Percentiles rank a stretch among this genome's conserved stretches.
Evolutionary conservation across 2,888 invertebrate species (phyloP).

Genomic region (Globia sparganii): DNA sequence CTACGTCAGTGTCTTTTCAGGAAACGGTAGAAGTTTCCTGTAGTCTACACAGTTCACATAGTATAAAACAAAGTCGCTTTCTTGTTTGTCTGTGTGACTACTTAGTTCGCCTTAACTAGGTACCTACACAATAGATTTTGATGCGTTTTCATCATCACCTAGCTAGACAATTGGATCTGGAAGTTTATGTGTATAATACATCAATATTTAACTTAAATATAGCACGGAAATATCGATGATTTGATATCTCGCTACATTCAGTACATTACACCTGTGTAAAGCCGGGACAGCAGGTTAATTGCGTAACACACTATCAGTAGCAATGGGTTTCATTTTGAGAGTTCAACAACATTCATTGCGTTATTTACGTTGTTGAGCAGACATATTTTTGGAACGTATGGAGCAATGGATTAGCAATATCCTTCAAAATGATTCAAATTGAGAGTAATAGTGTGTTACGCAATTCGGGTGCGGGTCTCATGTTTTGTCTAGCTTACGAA

Average conservation of each 20-base stretch:
- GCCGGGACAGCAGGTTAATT: no score
- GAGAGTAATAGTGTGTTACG: no score
- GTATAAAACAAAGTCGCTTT: background rate
- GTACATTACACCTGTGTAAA: background rate
- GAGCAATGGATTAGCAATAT: no score
- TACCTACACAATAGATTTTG: background rate
- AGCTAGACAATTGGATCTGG: no score
- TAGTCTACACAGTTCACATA: background rate
- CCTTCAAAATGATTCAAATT: no score
- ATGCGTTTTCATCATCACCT: background rate
- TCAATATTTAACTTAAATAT: background rate
- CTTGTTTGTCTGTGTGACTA: background rate
- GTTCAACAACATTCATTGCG: no score
- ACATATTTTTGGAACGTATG: no score
- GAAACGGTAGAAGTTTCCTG: background rate
- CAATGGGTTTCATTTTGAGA: no score
- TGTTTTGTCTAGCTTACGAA: background rate
- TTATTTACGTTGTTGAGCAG: no score
- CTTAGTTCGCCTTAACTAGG: background rate
- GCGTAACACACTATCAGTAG: no score
- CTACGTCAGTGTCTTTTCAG: background rate
- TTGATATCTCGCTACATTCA: no score
- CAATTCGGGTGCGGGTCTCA: no score
- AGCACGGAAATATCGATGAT: background rate
- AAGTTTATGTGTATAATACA: background rate